These are phyloP conservation scores for Polyergus mexicanus DNA, from an alignment of 1,140 invertebrate species.

Conservation along the genomic window DNA sequence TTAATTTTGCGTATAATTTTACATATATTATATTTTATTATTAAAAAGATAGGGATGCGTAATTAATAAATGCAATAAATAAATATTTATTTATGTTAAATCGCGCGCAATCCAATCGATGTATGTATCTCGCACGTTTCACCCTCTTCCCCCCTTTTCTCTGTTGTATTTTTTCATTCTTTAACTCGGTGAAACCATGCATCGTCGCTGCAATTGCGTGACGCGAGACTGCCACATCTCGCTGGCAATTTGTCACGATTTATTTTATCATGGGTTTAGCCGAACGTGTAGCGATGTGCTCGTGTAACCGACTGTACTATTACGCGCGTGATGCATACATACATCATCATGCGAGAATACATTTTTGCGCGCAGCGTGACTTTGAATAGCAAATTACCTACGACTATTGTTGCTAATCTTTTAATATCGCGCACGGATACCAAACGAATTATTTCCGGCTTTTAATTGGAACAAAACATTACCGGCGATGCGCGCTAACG, in stretches of 20 bases:
- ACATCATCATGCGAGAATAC: slow-evolving; percentile 57
- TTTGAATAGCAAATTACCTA: slow-evolving; percentile 43
- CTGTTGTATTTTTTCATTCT: not conserved
- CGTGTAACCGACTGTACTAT: slow-evolving; percentile 48
- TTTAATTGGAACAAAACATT: slow-evolving; percentile 15
- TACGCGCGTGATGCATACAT: slow-evolving; percentile 42
- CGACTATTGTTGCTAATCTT: slow-evolving; percentile 24
- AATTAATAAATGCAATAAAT: not conserved
- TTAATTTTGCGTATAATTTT: not conserved
- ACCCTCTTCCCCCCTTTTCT: too few relatives aligned
- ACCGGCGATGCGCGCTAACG: not conserved
- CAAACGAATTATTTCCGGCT: slow-evolving; percentile 29
- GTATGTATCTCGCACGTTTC: not conserved
- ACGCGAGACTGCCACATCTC: slow-evolving; percentile 40
- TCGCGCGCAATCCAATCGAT: not conserved
- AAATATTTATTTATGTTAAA: slow-evolving; percentile 14
- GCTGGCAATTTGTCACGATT: slow-evolving; percentile 61
- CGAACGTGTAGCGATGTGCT: slow-evolving; percentile 45
- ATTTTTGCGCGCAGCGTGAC: slow-evolving; percentile 40
- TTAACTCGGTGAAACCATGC: slow-evolving; percentile 2
- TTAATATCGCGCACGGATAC: slow-evolving; percentile 20
- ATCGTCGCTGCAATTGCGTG: slow-evolving; percentile 33
- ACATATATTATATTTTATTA: not conserved
- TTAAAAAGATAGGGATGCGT: slow-evolving; percentile 4
- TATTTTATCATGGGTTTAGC: slow-evolving; percentile 58